Evolutionary conservation across 2,888 invertebrate genomes (phyloP).

Genomic region (Rhyacophila evoluta): DNA sequence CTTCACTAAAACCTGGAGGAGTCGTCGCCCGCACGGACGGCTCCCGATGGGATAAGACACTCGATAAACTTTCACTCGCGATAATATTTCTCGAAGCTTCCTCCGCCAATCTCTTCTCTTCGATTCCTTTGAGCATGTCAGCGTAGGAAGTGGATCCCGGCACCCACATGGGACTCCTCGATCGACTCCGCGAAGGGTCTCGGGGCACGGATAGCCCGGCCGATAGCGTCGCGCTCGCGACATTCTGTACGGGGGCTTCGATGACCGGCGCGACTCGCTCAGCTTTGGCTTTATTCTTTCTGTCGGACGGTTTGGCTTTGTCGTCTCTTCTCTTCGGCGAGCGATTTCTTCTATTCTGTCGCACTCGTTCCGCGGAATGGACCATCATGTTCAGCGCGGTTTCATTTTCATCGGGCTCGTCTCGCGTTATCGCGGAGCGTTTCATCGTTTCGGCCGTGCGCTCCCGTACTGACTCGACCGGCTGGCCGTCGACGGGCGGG

Average conservation of each 20-base stretch:
- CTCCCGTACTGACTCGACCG: constrained; percentile 29
- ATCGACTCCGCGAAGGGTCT: constrained; percentile 65
- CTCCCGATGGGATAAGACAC: constrained; percentile 32
- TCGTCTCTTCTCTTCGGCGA: constrained; percentile 65
- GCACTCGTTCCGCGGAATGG: constrained; percentile 60
- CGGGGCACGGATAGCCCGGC: constrained; percentile 56
- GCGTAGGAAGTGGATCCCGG: constrained; percentile 83
- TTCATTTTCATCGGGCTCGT: constrained; percentile 46
- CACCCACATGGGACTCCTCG: constrained; percentile 79
- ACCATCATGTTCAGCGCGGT: constrained; percentile 63
- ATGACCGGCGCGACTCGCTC: neutral
- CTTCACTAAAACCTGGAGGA: constrained; percentile 25
- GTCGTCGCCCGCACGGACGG: constrained; percentile 27
- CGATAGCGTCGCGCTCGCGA: constrained; percentile 44
- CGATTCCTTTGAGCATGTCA: constrained; percentile 78
- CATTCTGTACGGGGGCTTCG: constrained; percentile 29
- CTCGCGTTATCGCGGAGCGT: constrained; percentile 51
- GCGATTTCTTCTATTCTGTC: constrained; percentile 65
- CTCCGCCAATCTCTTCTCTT: constrained; percentile 40
- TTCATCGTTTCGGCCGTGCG: constrained; percentile 56
- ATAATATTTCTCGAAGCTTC: constrained; percentile 5
- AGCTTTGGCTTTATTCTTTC: neutral
- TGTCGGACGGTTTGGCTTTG: constrained; percentile 27
- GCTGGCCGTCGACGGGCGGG: neutral
- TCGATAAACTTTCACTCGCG: constrained; percentile 37